Evolutionary conservation across 2,113 vertebrate genomes (phyloP).

Genomic region (Neodon shergylaensis): DNA sequence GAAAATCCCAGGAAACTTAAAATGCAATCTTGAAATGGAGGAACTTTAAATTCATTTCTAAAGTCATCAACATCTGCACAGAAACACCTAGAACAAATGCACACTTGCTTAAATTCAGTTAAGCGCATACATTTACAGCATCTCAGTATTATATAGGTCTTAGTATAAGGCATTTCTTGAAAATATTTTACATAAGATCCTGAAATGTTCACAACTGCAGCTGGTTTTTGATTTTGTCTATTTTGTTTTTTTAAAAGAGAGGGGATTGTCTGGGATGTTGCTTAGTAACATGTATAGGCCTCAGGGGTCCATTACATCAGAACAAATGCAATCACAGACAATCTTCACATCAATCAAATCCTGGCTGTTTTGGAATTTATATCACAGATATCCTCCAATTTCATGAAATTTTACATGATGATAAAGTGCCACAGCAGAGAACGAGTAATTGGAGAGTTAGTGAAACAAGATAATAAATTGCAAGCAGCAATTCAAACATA

Average conservation of each 20-base stretch:
- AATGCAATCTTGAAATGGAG: conserved; percentile 96
- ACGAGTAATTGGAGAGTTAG: not conserved
- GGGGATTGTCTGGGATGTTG: not conserved
- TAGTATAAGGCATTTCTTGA: not conserved
- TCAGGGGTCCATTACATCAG: not conserved
- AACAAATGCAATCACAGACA: conserved; percentile 29
- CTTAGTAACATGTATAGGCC: not conserved
- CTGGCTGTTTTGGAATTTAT: conserved; percentile 8
- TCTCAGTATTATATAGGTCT: conserved; percentile 34
- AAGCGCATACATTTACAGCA: not conserved
- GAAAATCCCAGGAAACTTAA: conserved; percentile 97
- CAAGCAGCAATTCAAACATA: conserved; percentile 32
- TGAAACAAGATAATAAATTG: not conserved
- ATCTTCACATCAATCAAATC: conserved; percentile 29
- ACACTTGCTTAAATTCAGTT: conserved; percentile 23
- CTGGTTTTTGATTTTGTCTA: not conserved
- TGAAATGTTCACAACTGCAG: not conserved
- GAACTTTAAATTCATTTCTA: conserved; percentile 95
- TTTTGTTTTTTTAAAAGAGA: not conserved
- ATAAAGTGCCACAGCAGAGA: not conserved
- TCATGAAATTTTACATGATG: not conserved
- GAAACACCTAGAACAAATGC: conserved; percentile 86
- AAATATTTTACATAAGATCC: not conserved
- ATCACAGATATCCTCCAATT: not conserved
- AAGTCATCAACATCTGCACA: conserved; percentile 92